phyloP scores from a whole-genome alignment of 2,888 invertebrate genomes.

The Callyntrura sp. region DNA sequence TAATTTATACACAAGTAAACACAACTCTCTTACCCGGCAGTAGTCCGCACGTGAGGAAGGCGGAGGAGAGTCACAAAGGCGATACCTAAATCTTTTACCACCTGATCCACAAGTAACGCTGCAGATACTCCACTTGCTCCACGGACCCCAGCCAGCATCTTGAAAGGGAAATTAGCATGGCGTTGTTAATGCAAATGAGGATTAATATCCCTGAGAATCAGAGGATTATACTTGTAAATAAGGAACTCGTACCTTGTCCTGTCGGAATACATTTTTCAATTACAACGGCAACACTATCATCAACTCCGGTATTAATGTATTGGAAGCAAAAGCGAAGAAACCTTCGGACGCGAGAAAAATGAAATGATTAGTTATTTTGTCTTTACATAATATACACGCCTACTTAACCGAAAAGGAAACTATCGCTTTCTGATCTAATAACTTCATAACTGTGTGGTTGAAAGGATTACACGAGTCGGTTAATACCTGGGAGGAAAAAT shows the following conservation, averaged over 20 bases:
- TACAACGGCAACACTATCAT: conserved; percentile 83
- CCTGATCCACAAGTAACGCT: conserved; percentile 81
- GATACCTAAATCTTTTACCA: conserved; percentile 82
- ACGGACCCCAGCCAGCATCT: conserved; percentile 83
- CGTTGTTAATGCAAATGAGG: conserved; percentile 41
- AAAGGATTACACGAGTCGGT: neutral
- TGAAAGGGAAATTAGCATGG: conserved; percentile 13
- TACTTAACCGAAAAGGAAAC: too few relatives aligned
- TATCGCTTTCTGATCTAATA: too few relatives aligned
- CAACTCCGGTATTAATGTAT: conserved; percentile 83
- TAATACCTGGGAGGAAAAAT: conserved; percentile 83
- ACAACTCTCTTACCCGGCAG: conserved; percentile 79
- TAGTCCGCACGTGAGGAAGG: conserved; percentile 82
- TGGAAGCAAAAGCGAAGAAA: conserved; percentile 83
- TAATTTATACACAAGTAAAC: too few relatives aligned
- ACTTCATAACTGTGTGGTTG: neutral
- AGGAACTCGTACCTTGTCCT: conserved; percentile 79
- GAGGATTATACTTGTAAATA: too few relatives aligned
- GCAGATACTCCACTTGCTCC: conserved; percentile 82
- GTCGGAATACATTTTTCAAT: conserved; percentile 83
- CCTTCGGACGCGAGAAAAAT: conserved; percentile 77
- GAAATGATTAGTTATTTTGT: too few relatives aligned
- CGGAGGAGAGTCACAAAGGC: conserved; percentile 83
- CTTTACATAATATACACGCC: too few relatives aligned
- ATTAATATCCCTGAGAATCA: conserved; percentile 40